These are phyloP conservation scores for Acyrthosiphon pisum DNA, from an alignment of 1,140 invertebrate genomes.

Conservation along the genomic window DNA sequence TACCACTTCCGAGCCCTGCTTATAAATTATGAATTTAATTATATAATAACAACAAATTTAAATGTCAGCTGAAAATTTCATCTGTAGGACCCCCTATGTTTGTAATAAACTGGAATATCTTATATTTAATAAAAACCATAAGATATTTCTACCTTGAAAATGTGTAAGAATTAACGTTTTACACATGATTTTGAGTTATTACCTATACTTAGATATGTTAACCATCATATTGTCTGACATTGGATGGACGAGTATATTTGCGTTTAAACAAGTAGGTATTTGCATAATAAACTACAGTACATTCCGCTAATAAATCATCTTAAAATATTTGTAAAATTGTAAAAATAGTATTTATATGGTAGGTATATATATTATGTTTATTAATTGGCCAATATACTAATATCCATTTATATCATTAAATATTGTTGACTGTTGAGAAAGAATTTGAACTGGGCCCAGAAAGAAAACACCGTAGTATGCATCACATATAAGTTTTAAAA, in stretches of 20 bases:
- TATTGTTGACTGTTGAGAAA: not conserved
- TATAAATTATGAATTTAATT: no score
- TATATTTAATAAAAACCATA: not conserved
- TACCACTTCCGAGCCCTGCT: no score
- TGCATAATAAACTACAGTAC: not conserved
- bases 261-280: no score
- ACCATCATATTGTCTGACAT: not conserved
- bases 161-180: not conserved
- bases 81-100: no score
- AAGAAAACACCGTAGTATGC: no score
- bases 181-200: not conserved
- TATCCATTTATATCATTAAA: not conserved
- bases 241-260: not conserved
- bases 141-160: no score
- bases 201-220: not conserved
- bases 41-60: no score
- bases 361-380: not conserved
- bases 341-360: not conserved
- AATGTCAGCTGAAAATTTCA: no score
- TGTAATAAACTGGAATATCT: no score
- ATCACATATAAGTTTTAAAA: not conserved
- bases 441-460: not conserved
- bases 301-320: not conserved
- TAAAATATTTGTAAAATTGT: not conserved
- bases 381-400: not conserved